phyloP scores from a whole-genome alignment of 2,113 vertebrate genomes.

The rat (Rattus norvegicus) region GRCr8 NC_086022.1:141284501-141285000 shows the following conservation, averaged over 20 bases:
- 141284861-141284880: not conserved
- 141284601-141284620: not conserved
- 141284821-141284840: not conserved
- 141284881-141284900: not conserved
- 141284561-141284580: not conserved
- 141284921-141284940: not conserved
- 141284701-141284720: not conserved
- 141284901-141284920: not conserved
- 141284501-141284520: not conserved
- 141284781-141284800: not conserved
- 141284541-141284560: not conserved
- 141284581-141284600: not conserved
- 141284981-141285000: not conserved
- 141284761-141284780: not conserved
- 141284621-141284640: not conserved
- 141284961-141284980: not conserved
- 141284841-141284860: not conserved
- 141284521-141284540: not conserved
- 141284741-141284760: not conserved
- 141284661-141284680: not conserved
- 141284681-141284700: not conserved
- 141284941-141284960: not conserved
- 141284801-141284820: not conserved
- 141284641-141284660: not conserved
- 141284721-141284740: not conserved